Conservation (phyloP, 2,888 invertebrate genomes). For the Tuta absoluta region DNA sequence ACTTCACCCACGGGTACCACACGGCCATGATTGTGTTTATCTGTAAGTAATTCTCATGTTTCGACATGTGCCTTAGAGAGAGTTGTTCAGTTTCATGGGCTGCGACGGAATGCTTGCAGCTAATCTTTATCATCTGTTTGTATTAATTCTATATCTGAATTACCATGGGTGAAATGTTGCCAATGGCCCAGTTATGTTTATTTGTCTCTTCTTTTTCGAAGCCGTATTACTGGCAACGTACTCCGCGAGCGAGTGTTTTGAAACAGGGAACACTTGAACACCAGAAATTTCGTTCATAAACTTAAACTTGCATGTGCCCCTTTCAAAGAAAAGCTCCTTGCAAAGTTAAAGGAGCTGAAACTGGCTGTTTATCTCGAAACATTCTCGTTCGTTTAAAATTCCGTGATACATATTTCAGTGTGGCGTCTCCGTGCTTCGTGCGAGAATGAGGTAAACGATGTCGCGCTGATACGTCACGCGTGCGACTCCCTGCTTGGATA, state of each 20-base stretch:
- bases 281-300: constrained; percentile 9
- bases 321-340: constrained; percentile 12
- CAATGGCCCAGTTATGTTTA: too few relatives aligned
- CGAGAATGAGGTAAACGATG: constrained; percentile 43
- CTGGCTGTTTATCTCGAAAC: constrained; percentile 14
- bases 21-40: too few relatives aligned
- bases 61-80: too few relatives aligned
- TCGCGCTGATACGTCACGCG: constrained; percentile 47
- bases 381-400: constrained; percentile 22
- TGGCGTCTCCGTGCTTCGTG: constrained; percentile 17
- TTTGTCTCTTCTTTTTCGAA: neutral
- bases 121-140: too few relatives aligned
- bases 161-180: too few relatives aligned
- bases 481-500: constrained; percentile 3
- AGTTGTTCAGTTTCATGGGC: too few relatives aligned
- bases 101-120: too few relatives aligned
- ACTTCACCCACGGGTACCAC: too few relatives aligned
- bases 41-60: too few relatives aligned
- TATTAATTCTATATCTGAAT: too few relatives aligned
- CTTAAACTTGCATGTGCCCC: constrained; percentile 4
- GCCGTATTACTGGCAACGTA: neutral
- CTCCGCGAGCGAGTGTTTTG: neutral
- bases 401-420: constrained; percentile 21
- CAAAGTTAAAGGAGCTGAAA: constrained; percentile 11
- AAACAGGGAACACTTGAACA: neutral